Percentiles rank a stretch among this genome's conserved stretches.
Conservation (phyloP, 92 coral and sea anemone genomes). For the Scolanthus callimorphus region DNA sequence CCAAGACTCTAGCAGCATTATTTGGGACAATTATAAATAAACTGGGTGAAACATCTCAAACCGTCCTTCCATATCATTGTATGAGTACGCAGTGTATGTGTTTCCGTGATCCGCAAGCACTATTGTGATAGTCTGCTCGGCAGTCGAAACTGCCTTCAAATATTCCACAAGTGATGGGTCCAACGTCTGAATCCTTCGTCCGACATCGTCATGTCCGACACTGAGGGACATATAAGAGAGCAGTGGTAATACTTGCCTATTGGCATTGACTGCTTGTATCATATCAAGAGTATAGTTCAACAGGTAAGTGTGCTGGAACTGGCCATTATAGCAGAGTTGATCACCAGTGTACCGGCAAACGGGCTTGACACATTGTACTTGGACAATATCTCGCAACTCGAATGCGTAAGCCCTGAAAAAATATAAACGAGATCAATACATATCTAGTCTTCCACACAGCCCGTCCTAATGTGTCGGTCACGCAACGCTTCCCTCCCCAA, state of each 20-base stretch:
- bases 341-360: conserved; percentile 60
- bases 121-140: conserved; percentile 62
- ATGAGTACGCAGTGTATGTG: conserved; percentile 67
- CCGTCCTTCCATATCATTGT: conserved; percentile 65
- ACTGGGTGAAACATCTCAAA: conserved; percentile 90
- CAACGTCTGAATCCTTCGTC: conserved; percentile 63
- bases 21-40: conserved; percentile 68
- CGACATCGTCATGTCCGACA: conserved; percentile 73
- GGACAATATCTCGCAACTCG: conserved; percentile 69
- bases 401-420: conserved; percentile 76
- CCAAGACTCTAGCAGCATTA: conserved; percentile 44
- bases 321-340: conserved; percentile 87
- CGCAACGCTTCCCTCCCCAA: too few relatives aligned
- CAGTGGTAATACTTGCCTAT: conserved; percentile 44
- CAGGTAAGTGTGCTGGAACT: conserved; percentile 74
- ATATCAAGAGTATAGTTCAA: conserved; percentile 49
- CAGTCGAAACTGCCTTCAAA: conserved; percentile 42
- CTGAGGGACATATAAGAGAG: conserved; percentile 62
- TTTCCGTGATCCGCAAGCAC: conserved; percentile 89
- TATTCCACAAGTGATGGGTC: conserved; percentile 53
- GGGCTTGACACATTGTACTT: conserved; percentile 42
- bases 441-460: too few relatives aligned
- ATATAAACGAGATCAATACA: background rate
- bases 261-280: conserved; percentile 36
- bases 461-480: too few relatives aligned